Percentiles rank a stretch among this genome's conserved stretches.
Evolutionary conservation across 2,113 vertebrate species (phyloP).

Genomic region (Corythaeola cristata): DNA sequence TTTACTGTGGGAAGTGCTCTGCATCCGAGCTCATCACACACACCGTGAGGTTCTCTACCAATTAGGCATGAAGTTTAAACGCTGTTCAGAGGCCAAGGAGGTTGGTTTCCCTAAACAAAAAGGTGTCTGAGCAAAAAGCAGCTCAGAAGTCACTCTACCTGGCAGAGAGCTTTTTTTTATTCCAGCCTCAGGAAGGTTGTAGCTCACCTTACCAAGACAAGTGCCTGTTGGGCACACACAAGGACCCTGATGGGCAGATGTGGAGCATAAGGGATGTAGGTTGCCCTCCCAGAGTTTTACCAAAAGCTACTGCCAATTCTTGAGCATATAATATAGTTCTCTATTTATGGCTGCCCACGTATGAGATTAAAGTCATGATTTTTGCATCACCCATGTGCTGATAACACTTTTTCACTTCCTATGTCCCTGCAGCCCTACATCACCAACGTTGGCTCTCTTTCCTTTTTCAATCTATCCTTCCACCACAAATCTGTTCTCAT

Average conservation of each 20-base stretch:
- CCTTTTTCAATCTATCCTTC: neutral
- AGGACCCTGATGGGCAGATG: neutral
- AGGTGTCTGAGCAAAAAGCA: neutral
- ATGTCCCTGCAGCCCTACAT: neutral
- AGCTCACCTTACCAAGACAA: neutral
- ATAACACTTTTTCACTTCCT: neutral
- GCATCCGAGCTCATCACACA: neutral
- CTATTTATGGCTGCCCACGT: neutral
- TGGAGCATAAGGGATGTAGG: neutral
- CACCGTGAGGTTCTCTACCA: neutral
- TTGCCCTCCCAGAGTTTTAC: neutral
- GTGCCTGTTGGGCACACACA: neutral
- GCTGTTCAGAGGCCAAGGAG: neutral
- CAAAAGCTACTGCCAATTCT: neutral
- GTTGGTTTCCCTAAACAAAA: neutral
- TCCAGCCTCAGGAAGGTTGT: neutral
- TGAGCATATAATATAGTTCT: neutral
- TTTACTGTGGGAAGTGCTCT: neutral
- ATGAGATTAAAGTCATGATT: neutral
- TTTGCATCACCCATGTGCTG: neutral
- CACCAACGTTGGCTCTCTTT: neutral
- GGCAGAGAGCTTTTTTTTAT: neutral
- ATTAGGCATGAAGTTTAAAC: neutral
- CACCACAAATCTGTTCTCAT: neutral
- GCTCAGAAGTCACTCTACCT: neutral